Conservation (phyloP, 1,140 invertebrate genomes). For the Monochamus saltuarius region DNA sequence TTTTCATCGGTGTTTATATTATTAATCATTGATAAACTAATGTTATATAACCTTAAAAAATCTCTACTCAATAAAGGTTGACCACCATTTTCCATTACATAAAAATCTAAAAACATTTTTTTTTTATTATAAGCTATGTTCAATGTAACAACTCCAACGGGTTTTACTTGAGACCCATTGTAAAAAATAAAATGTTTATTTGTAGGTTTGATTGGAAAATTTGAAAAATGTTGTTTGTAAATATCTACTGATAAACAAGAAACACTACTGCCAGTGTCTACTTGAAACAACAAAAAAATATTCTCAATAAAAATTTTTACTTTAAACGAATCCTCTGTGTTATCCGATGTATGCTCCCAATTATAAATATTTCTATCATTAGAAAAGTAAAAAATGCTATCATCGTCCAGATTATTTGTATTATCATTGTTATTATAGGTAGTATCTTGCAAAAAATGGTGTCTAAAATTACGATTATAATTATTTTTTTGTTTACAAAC, state of each 20-base stretch:
- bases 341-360: too few relatives aligned
- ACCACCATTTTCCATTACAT: constrained; percentile 13
- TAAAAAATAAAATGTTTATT: constrained; percentile 22
- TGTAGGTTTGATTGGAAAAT: constrained; percentile 11
- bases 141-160: constrained; percentile 14
- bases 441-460: too few relatives aligned
- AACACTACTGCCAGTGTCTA: constrained; percentile 16
- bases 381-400: too few relatives aligned
- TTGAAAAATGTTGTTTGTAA: constrained; percentile 22
- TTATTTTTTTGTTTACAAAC: too few relatives aligned
- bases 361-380: too few relatives aligned
- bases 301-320: constrained; percentile 20
- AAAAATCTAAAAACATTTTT: too few relatives aligned
- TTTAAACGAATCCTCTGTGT: too few relatives aligned
- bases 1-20: constrained; percentile 28
- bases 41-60: constrained; percentile 11
- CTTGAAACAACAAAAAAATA: constrained; percentile 22
- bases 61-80: constrained; percentile 6
- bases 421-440: too few relatives aligned
- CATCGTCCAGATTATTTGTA: too few relatives aligned
- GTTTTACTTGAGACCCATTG: constrained; percentile 15
- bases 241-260: constrained; percentile 23
- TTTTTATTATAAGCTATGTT: constrained; percentile 14
- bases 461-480: too few relatives aligned
- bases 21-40: neutral